phyloP scores from a whole-genome alignment of 2,888 invertebrate species.

The Mesorhabditis belari region DNA sequence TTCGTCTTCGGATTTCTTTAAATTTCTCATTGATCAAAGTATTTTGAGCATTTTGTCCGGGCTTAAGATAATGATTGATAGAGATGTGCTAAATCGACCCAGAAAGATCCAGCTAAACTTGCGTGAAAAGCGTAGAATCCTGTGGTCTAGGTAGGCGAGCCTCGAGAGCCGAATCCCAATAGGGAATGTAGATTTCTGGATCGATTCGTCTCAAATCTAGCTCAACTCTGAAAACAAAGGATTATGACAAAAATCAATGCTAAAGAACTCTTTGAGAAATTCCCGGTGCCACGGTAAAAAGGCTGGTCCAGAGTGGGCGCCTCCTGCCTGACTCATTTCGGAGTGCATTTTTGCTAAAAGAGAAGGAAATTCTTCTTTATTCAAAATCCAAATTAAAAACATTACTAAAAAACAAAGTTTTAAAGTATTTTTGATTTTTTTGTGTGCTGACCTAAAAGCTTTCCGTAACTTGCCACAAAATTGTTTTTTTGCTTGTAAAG shows the following conservation, averaged over 20 bases:
- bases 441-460: no score
- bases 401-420: no score
- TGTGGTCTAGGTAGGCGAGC: slow-evolving; percentile 24
- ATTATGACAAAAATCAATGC: no score
- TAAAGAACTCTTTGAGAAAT: slow-evolving; percentile 36
- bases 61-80: neutral
- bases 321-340: slow-evolving; percentile 33
- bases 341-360: no score
- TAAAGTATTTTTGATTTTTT: no score
- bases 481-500: no score
- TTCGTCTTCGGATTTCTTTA: no score
- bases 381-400: no score
- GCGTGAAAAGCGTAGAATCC: slow-evolving; percentile 36
- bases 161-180: slow-evolving; percentile 36
- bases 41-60: neutral
- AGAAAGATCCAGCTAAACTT: neutral
- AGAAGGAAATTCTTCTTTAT: no score
- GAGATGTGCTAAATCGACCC: neutral
- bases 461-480: no score
- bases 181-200: slow-evolving; percentile 30
- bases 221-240: slow-evolving; percentile 33
- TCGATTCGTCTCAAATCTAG: slow-evolving; percentile 37
- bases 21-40: neutral
- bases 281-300: slow-evolving; percentile 49
- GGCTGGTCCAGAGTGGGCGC: slow-evolving; percentile 47